These are phyloP conservation scores for Chiridota heheva DNA, from an alignment of 35 echinoderm and acorn worm genomes.

Conservation along the genomic window DNA sequence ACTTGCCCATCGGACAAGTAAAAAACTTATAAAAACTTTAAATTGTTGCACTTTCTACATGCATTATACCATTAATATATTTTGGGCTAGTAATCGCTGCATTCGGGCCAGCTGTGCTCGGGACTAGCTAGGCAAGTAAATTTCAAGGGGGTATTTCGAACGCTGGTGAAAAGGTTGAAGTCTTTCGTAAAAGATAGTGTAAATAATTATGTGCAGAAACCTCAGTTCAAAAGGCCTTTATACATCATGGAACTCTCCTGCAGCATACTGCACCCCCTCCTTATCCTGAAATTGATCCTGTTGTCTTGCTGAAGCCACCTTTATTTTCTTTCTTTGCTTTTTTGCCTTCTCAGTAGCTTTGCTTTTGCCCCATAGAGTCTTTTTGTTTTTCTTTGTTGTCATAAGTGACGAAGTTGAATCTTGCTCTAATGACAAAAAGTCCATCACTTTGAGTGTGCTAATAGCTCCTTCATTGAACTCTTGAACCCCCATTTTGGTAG, in stretches of 20 bases:
- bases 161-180: too few species aligned
- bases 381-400: background rate
- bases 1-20: too few species aligned
- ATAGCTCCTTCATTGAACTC: conserved; percentile 15
- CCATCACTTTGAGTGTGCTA: background rate
- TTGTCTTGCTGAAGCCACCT: background rate
- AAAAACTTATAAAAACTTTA: too few species aligned
- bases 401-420: background rate
- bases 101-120: too few species aligned
- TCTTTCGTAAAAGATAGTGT: too few species aligned
- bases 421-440: background rate
- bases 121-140: too few species aligned
- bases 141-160: too few species aligned
- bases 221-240: background rate
- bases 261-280: conserved; percentile 9
- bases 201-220: too few species aligned
- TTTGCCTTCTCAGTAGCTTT: background rate
- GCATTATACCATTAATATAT: too few species aligned
- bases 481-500: conserved; percentile 17
- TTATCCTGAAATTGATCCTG: background rate
- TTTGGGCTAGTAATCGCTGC: too few species aligned
- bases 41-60: too few species aligned
- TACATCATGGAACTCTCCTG: conserved; percentile 13
- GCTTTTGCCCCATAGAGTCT: background rate
- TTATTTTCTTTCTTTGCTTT: background rate